phyloP scores from a whole-genome alignment of 92 coral and sea anemone genomes.

The Parazoanthus swiftii region DNA sequence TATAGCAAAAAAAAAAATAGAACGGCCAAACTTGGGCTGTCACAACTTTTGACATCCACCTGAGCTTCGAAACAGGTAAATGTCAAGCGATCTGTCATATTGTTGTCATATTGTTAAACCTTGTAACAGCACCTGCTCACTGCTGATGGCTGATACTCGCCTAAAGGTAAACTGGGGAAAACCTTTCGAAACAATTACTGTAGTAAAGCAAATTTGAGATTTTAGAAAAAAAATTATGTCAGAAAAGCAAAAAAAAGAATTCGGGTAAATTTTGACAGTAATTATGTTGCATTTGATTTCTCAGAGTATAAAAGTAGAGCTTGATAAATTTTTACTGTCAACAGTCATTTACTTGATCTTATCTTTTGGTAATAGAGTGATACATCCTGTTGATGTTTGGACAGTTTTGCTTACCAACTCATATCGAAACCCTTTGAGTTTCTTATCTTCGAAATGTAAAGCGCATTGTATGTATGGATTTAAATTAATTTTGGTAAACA shows the following conservation, averaged over 20 bases:
- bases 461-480: no score
- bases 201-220: neutral
- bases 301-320: neutral
- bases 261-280: no score
- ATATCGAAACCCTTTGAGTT: neutral
- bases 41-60: neutral
- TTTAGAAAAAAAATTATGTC: no score
- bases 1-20: no score
- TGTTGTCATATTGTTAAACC: neutral
- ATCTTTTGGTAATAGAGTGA: neutral
- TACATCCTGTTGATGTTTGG: neutral
- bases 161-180: neutral
- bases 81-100: neutral
- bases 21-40: neutral
- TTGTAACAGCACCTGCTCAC: neutral
- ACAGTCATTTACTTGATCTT: neutral
- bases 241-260: no score
- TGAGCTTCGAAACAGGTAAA: constrained; percentile 12
- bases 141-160: neutral
- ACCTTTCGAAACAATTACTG: neutral
- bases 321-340: neutral
- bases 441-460: no score
- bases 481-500: neutral
- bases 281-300: neutral
- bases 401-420: neutral